Evolutionary conservation across 2,888 invertebrate species (phyloP), one percentile per base, ranked within the genome.

Genomic region (Microctonus brassicae): DNA sequence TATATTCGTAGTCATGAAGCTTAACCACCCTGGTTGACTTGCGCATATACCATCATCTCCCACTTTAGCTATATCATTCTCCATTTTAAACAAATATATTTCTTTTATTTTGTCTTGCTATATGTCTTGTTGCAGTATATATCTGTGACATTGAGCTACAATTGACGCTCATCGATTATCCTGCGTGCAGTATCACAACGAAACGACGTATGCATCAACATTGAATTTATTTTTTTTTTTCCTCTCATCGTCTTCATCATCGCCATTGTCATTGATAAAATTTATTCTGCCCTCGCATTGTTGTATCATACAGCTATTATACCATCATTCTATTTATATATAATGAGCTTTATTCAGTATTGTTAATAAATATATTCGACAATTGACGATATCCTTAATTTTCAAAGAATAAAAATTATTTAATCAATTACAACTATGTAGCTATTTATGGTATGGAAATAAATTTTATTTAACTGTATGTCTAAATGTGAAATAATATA

Each of bases 1-100:
- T 67, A 72, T 62, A 39, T 20, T 13, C 36, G 20, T n/a, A n/a
- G n/a, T n/a, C n/a, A n/a, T n/a, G n/a, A 29, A 34, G 20, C 33
- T 20, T 34, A 66, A 67, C 72, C 72, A 72, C 72, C 72, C 72
- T 68, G 67, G 29, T 72, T 72, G 55, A 61, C 62, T 53, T 66
- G 17, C 7, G 17, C 17, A 5, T 47, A 47, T 47, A 39, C 13
- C 13, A 39, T 39, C 39, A n/a, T 39, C 6, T 7, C 47, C 7
- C 17, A 17, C 47, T 70, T 62, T 64, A 42, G 70, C 67, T 57
- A 42, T 74, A 42, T 74, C 69, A 68, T 68, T 22, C 61, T 52
- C 53, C 17, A 9, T 47, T 20, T 52, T 47, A 47, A 17, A 47
- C 7, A n/a, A 5, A 47, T 7, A 29, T 60, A 53, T 39, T 34